Base-by-base conservation (phyloP, 2,797 vertebrate species). In the Acipenser transmontanus region DNA sequence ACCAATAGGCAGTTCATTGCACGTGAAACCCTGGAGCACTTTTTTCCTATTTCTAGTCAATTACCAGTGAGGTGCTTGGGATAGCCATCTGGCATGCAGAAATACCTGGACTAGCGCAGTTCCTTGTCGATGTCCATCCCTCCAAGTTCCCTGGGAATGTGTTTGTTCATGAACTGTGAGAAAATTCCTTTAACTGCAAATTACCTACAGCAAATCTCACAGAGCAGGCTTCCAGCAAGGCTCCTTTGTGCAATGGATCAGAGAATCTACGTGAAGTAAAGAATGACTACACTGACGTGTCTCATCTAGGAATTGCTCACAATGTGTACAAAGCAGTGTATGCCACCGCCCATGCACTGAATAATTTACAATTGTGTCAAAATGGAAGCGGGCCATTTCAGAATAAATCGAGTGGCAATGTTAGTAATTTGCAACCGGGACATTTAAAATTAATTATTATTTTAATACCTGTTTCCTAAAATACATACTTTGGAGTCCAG, bases 1-100 rank as follows among this genome's bases (percentile, higher is more conserved):
- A 88, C 84, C 2, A 73, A 64, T 9, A 79, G 82, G 34, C 82
- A 87, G 69, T 90, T 88, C 68, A 68, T 91, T 47, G 88, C 87
- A 72, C 89, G 87, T 61, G 88, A 90, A 90, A 61, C 80, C 86
- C 17, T 91, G 88, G 86, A 90, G 88, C 75, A 88, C 87, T 90
- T 13, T 70, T 34, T 34, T 34, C 34, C 0, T 61, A 69, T 59
- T 72, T 85, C 9, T 68, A 64, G 13, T 71, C 67, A 65, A 81
- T 90, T 6, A 77, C 82, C 12, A 72, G 61, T 1, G 89, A 89
- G 8, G 82, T 84, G 13, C 66, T 90, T 20, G 89, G 89, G n/a
- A 82, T 89, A 47, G 89, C 89, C 64, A 81, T 91, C 54, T 69
- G 79, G 64, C 86, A 83, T 60, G 81, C 76, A 17, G 7, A 77